These are phyloP conservation scores for Cepaea nemoralis DNA, from an alignment of 1,140 invertebrate species.

Conservation along the genomic window DNA sequence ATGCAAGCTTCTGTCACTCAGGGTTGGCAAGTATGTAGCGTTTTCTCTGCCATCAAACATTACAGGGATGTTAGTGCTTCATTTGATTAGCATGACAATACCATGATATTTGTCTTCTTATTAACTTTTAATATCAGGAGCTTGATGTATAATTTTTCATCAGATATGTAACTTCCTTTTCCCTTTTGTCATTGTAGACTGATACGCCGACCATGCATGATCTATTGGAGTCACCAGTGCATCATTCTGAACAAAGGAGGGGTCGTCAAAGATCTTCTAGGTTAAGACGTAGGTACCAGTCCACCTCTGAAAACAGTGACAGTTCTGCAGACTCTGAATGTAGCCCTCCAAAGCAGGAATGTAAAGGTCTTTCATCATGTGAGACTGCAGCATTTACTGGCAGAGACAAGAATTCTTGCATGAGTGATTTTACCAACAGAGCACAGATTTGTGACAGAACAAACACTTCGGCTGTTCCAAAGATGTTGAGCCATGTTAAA, in stretches of 20 bases:
- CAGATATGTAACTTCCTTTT: background rate
- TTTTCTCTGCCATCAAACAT: too few relatives aligned
- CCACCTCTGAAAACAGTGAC: background rate
- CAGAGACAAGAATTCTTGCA: background rate
- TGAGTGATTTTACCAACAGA: background rate
- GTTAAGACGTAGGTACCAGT: background rate
- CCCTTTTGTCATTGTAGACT: background rate
- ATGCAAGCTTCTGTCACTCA: too few relatives aligned
- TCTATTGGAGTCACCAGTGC: background rate
- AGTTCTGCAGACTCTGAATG: background rate
- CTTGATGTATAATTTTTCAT: too few relatives aligned
- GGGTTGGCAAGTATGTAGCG: too few relatives aligned
- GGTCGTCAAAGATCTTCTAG: background rate
- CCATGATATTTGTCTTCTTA: too few relatives aligned
- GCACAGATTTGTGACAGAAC: background rate
- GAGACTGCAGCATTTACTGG: background rate
- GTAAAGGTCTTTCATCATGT: background rate
- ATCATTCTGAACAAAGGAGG: background rate
- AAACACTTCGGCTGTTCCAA: background rate
- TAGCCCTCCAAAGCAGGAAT: constrained; percentile 16
- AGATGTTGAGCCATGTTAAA: too few relatives aligned
- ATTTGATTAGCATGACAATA: too few relatives aligned
- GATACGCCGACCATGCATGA: background rate
- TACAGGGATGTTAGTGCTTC: too few relatives aligned
- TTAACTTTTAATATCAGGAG: too few relatives aligned